phyloP scores from a whole-genome alignment of 1,140 invertebrate genomes.

The Charaxes varanes region DNA sequence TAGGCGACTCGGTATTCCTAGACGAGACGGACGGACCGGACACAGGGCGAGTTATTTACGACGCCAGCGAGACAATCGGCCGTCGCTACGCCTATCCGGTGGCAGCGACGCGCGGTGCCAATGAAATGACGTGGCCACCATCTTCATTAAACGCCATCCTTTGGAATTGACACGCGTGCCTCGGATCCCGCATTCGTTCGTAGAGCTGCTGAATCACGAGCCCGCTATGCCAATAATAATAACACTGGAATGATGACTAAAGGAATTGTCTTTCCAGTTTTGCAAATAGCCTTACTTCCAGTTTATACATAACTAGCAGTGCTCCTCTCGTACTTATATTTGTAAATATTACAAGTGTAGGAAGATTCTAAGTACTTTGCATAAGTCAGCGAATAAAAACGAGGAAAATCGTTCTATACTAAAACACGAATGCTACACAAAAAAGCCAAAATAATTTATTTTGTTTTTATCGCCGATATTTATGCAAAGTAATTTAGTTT shows the following conservation, averaged over 20 bases:
- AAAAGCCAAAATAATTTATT: too few relatives aligned
- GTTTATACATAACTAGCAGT: too few relatives aligned
- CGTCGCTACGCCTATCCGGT: constrained; percentile 61
- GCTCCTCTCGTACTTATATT: too few relatives aligned
- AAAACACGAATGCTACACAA: too few relatives aligned
- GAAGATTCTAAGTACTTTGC: too few relatives aligned
- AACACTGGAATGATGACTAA: constrained; percentile 20
- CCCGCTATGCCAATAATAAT: constrained; percentile 33
- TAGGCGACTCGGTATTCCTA: constrained; percentile 49
- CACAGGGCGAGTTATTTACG: constrained; percentile 65
- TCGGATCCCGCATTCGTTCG: constrained; percentile 44
- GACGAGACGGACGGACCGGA: constrained; percentile 56
- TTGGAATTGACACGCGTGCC: constrained; percentile 59
- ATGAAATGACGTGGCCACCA: constrained; percentile 66
- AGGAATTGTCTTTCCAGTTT: constrained; percentile 17
- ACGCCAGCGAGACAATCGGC: constrained; percentile 63
- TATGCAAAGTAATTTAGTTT: too few relatives aligned
- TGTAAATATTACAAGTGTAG: too few relatives aligned
- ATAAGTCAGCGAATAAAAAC: too few relatives aligned
- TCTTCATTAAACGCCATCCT: constrained; percentile 62
- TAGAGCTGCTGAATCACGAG: constrained; percentile 49
- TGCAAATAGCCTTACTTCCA: too few relatives aligned
- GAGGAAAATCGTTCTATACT: too few relatives aligned
- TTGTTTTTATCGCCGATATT: too few relatives aligned
- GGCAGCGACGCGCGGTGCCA: constrained; percentile 53